Evolutionary conservation across 2,113 vertebrate species (phyloP).

Genomic region (Cairina moschata): DNA sequence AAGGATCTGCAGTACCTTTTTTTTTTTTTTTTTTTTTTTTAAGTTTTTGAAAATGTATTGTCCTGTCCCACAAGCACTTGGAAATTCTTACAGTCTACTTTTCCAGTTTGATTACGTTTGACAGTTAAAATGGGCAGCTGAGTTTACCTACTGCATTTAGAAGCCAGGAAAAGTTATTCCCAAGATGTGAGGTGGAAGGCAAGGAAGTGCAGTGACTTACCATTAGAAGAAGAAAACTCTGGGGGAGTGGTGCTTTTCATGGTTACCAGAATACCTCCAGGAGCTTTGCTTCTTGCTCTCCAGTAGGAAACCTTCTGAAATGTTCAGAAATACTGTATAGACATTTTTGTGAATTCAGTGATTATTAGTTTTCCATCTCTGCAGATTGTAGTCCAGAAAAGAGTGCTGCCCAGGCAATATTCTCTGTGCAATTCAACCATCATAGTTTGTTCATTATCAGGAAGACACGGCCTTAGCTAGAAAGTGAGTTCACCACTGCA

Average conservation of each 20-base stretch:
- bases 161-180: not conserved
- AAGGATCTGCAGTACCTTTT: not conserved
- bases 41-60: not conserved
- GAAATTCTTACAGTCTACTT: not conserved
- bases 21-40: not conserved
- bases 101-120: not conserved
- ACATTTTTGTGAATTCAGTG: not conserved
- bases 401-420: not conserved
- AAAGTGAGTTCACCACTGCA: not conserved
- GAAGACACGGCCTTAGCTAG: not conserved
- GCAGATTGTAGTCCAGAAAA: not conserved
- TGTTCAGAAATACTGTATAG: not conserved
- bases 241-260: accelerated
- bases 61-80: not conserved
- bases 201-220: not conserved
- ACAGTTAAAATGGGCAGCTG: not conserved
- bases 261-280: not conserved
- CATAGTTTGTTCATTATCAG: not conserved
- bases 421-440: not conserved
- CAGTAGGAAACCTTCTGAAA: not conserved
- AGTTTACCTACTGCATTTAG: not conserved
- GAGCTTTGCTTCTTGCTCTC: not conserved
- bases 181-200: too few species aligned
- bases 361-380: not conserved
- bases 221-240: not conserved